Conservation (phyloP, 2,113 vertebrate genomes). For the Trochalopteron elliotii region DNA sequence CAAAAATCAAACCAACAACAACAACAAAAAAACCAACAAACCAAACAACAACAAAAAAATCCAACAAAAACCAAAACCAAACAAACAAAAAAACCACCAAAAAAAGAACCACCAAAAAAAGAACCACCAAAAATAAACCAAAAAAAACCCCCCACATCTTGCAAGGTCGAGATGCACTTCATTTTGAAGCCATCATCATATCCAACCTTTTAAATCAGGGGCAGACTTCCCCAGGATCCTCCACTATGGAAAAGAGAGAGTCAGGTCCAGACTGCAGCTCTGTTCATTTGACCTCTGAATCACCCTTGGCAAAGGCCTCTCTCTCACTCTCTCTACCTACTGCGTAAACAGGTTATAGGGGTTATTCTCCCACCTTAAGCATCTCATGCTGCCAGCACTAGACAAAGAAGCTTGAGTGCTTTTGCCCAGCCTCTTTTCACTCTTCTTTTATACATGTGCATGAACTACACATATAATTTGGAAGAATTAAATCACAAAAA, state of each 20-base stretch:
- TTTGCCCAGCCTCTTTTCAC: not conserved
- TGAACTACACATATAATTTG: not conserved
- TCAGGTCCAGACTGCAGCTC: not conserved
- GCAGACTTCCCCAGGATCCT: not conserved
- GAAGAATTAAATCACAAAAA: not conserved
- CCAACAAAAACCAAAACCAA: no score
- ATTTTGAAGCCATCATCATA: not conserved
- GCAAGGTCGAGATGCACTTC: not conserved
- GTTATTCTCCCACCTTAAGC: not conserved
- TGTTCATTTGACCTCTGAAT: not conserved
- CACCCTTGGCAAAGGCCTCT: not conserved
- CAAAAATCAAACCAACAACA: not conserved
- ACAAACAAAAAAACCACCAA: no score
- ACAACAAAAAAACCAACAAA: no score
- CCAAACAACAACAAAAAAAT: not conserved
- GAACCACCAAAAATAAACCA: not conserved
- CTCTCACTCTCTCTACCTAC: not conserved
- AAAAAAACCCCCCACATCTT: not conserved
- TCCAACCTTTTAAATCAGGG: not conserved
- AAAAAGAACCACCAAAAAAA: no score
- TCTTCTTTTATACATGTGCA: not conserved
- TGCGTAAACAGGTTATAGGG: not conserved
- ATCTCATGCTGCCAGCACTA: not conserved
- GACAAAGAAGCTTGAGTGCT: not conserved
- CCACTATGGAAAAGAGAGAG: not conserved